Conservation (phyloP, 2,888 invertebrate species). For the Pollenia angustigena region DNA sequence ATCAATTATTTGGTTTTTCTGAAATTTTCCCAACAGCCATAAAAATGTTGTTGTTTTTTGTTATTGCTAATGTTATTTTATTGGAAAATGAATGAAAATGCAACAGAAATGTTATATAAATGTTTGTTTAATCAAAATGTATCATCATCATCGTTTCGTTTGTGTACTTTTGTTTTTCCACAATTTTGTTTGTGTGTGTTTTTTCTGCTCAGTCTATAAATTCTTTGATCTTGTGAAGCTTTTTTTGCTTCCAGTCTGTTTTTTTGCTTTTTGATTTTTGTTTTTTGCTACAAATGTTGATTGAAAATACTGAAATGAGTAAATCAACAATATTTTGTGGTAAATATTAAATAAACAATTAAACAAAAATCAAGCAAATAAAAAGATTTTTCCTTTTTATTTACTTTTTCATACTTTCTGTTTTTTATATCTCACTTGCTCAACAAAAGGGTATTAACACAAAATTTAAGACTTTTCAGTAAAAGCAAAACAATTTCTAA, state of each 20-base stretch:
- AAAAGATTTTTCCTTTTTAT: conserved; percentile 24
- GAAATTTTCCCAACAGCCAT: conserved; percentile 35
- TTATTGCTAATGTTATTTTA: background rate
- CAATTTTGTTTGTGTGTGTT: background rate
- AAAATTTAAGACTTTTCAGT: too few species aligned
- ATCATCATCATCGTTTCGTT: conserved; percentile 33
- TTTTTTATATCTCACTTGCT: too few species aligned
- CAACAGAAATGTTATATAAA: conserved; percentile 41
- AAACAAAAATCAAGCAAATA: conserved; percentile 55
- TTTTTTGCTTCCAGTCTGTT: background rate
- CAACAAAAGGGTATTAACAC: too few species aligned
- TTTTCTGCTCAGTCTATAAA: conserved; percentile 25
- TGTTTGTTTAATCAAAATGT: conserved; percentile 59
- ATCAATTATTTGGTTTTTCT: conserved; percentile 41
- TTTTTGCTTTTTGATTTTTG: background rate
- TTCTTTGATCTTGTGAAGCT: conserved; percentile 61
- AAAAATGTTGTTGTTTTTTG: conserved; percentile 16
- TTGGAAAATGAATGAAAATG: conserved; percentile 33
- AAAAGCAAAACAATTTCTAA: too few species aligned
- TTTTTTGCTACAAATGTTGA: conserved; percentile 30
- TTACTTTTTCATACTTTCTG: conserved; percentile 3
- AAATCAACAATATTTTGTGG: conserved; percentile 71
- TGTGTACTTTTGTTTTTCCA: conserved; percentile 38
- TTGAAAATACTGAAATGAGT: conserved; percentile 50
- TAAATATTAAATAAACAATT: conserved; percentile 69